Conservation (phyloP, 2,797 vertebrate species). For the Rhinophrynus dorsalis region DNA sequence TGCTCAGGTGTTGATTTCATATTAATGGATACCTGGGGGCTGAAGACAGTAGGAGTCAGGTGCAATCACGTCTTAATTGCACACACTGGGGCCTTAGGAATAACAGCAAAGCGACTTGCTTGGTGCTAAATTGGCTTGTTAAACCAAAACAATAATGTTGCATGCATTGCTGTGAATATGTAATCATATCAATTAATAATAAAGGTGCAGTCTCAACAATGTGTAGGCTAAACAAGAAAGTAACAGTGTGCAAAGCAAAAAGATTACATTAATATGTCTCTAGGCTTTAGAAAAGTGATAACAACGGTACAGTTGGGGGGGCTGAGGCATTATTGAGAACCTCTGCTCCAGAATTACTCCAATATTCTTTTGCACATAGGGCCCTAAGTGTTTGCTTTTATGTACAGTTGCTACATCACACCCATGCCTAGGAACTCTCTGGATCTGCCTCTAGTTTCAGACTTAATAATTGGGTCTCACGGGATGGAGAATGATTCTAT, state of each 20-base stretch:
- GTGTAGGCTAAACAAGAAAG: conserved; percentile 5
- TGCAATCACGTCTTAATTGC: conserved; percentile 44
- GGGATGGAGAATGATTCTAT: too few species aligned
- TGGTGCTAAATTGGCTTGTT: conserved; percentile 43
- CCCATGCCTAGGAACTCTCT: too few species aligned
- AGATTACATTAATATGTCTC: not conserved
- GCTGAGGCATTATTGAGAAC: not conserved
- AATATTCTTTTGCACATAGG: too few species aligned
- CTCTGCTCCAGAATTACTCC: too few species aligned
- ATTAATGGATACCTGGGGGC: conserved; percentile 42
- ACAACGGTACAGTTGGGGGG: not conserved
- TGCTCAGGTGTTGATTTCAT: conserved; percentile 44
- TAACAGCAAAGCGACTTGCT: conserved; percentile 33
- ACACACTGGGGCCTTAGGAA: conserved; percentile 40
- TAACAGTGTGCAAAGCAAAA: not conserved
- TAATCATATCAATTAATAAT: conserved; percentile 44
- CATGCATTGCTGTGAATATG: conserved; percentile 26
- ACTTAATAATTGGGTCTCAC: too few species aligned
- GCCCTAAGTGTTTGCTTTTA: too few species aligned
- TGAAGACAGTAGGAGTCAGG: conserved; percentile 27
- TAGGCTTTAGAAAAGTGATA: not conserved
- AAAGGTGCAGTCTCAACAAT: conserved; percentile 39
- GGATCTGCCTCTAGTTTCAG: too few species aligned
- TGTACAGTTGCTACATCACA: too few species aligned
- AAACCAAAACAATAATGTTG: conserved; percentile 43